phyloP scores from a whole-genome alignment of 2,888 invertebrate genomes.

The Ophion costatus region DNA sequence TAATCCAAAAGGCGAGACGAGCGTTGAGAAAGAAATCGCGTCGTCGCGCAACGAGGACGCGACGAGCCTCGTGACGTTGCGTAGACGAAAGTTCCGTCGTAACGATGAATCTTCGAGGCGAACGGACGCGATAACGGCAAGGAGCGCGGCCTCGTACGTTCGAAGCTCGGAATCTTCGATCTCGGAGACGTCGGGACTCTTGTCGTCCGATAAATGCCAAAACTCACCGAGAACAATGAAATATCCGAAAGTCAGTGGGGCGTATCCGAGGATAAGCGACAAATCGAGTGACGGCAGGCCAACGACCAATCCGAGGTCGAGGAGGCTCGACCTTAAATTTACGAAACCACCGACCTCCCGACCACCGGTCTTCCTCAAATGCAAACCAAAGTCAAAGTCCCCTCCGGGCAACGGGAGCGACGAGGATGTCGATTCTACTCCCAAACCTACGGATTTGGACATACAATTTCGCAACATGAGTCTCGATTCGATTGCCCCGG shows the following conservation, averaged over 20 bases:
- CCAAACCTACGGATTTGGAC: slow-evolving; percentile 78
- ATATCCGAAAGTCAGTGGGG: slow-evolving; percentile 76
- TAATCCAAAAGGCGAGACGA: slow-evolving; percentile 76
- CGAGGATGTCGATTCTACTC: slow-evolving; percentile 29
- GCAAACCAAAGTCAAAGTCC: slow-evolving; percentile 71
- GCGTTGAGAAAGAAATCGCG: slow-evolving; percentile 73
- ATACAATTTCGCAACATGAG: slow-evolving; percentile 78
- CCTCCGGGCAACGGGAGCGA: slow-evolving; percentile 54
- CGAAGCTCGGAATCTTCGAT: slow-evolving; percentile 51
- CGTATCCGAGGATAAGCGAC: slow-evolving; percentile 75
- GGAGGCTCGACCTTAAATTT: slow-evolving; percentile 69
- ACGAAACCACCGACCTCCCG: slow-evolving; percentile 73
- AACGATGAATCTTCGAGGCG: slow-evolving; percentile 48
- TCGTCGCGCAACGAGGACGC: slow-evolving; percentile 65
- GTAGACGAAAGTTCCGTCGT: slow-evolving; percentile 75
- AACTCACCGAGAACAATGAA: slow-evolving; percentile 71
- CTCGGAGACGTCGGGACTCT: slow-evolving; percentile 45
- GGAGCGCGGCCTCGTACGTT: slow-evolving; percentile 27
- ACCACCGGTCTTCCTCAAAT: slow-evolving; percentile 78
- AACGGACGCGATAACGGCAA: slow-evolving; percentile 11
- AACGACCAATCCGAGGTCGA: slow-evolving; percentile 56
- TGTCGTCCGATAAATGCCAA: slow-evolving; percentile 45
- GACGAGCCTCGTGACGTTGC: slow-evolving; percentile 73
- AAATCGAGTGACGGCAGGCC: slow-evolving; percentile 19
- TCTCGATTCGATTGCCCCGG: slow-evolving; percentile 70